phyloP scores from a whole-genome alignment of 2,888 invertebrate genomes.

The Hydriomena furcata region DNA sequence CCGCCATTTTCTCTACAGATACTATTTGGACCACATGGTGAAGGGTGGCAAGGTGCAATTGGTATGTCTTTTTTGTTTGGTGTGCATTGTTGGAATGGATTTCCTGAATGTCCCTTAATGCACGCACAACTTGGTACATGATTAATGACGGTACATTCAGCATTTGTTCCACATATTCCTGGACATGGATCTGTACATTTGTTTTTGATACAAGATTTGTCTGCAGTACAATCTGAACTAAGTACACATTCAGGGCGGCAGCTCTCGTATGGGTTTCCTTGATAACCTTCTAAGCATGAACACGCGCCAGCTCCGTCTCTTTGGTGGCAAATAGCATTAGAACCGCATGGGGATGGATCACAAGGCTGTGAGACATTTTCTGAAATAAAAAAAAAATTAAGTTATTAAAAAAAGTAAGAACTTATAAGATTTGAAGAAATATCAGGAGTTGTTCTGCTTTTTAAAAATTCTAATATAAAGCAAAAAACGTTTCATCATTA shows the following conservation, averaged over 20 bases:
- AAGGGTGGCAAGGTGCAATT: constrained; percentile 87
- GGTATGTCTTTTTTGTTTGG: constrained; percentile 50
- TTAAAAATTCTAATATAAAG: no score
- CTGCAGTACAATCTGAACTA: constrained; percentile 92
- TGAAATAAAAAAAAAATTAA: constrained; percentile 48
- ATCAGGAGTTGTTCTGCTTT: no score
- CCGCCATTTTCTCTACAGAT: constrained; percentile 89
- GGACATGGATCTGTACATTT: constrained; percentile 95
- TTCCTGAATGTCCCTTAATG: constrained; percentile 87
- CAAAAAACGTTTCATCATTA: no score
- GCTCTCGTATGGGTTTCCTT: constrained; percentile 93
- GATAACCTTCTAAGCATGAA: constrained; percentile 90
- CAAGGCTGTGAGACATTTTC: constrained; percentile 88
- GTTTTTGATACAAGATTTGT: constrained; percentile 91
- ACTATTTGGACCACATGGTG: constrained; percentile 90
- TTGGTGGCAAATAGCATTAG: constrained; percentile 91
- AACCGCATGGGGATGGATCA: constrained; percentile 93
- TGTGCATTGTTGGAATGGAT: constrained; percentile 84
- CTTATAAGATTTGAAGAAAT: no score
- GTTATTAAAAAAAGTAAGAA: no score
- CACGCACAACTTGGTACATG: constrained; percentile 95
- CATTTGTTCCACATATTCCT: constrained; percentile 92
- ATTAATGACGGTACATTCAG: constrained; percentile 92
- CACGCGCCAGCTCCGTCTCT: constrained; percentile 92
- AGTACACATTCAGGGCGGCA: constrained; percentile 94